Evolutionary conservation across 2,797 vertebrate species (phyloP).

Genomic region (Zalophus californianus): DNA sequence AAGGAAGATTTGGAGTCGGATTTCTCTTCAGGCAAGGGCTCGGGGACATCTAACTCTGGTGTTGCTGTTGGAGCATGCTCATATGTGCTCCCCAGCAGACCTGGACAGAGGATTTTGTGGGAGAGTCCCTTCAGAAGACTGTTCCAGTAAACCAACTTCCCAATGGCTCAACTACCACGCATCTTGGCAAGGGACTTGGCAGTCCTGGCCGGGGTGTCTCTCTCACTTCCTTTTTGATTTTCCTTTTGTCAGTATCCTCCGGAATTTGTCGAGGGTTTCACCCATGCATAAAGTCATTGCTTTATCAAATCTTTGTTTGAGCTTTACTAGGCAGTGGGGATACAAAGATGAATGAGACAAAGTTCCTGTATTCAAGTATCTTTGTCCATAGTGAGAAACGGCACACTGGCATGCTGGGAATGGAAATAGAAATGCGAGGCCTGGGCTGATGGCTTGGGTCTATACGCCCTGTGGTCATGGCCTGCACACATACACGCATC

Average conservation of each 20-base stretch:
- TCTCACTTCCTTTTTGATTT: background rate
- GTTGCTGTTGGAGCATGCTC: accelerated
- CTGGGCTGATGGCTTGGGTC: accelerated
- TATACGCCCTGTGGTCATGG: background rate
- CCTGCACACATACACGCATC: background rate
- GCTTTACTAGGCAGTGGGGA: background rate
- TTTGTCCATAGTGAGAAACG: background rate
- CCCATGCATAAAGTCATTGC: background rate
- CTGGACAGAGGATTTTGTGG: background rate
- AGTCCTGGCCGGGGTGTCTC: background rate
- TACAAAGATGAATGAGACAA: slow-evolving; percentile 38
- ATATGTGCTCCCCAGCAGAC: background rate
- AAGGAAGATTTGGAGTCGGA: accelerated
- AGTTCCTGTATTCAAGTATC: background rate
- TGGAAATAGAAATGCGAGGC: background rate
- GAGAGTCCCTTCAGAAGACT: background rate
- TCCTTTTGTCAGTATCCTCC: background rate
- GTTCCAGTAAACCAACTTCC: background rate
- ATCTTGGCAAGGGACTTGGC: too few species aligned
- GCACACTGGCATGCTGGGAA: background rate
- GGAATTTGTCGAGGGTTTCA: background rate
- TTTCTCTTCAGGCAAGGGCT: background rate
- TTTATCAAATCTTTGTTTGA: background rate
- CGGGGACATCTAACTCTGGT: background rate
- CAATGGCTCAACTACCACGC: accelerated